These are phyloP conservation scores for Oxyruncus cristatus DNA, from an alignment of 2,113 vertebrate species.

Conservation along the genomic window DNA sequence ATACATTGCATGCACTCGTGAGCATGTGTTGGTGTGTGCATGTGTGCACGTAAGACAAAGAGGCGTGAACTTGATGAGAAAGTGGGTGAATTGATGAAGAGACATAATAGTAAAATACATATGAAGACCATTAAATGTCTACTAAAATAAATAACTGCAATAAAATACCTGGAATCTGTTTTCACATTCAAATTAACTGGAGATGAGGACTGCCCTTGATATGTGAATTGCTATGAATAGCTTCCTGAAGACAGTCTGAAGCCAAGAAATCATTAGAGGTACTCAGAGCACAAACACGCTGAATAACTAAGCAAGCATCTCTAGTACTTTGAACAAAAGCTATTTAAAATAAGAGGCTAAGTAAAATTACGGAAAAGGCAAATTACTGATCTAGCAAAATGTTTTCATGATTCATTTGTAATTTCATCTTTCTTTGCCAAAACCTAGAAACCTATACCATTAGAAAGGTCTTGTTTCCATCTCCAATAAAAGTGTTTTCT, in stretches of 20 bases:
- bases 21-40: background rate
- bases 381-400: background rate
- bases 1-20: background rate
- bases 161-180: background rate
- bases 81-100: background rate
- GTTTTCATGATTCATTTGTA: background rate
- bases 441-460: background rate
- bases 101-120: background rate
- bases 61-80: background rate
- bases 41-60: background rate
- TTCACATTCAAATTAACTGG: background rate
- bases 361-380: background rate
- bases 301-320: background rate
- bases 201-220: background rate
- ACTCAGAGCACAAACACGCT: background rate
- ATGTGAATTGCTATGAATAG: background rate
- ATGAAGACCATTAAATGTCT: background rate
- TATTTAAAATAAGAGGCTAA: background rate
- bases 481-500: background rate
- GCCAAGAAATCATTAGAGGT: constrained; percentile 26
- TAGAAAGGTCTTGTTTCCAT: background rate
- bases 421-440: background rate
- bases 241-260: constrained; percentile 6
- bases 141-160: background rate
- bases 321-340: background rate